Conservation (phyloP, 2,113 vertebrate genomes). For the Plotosus lineatus region DNA sequence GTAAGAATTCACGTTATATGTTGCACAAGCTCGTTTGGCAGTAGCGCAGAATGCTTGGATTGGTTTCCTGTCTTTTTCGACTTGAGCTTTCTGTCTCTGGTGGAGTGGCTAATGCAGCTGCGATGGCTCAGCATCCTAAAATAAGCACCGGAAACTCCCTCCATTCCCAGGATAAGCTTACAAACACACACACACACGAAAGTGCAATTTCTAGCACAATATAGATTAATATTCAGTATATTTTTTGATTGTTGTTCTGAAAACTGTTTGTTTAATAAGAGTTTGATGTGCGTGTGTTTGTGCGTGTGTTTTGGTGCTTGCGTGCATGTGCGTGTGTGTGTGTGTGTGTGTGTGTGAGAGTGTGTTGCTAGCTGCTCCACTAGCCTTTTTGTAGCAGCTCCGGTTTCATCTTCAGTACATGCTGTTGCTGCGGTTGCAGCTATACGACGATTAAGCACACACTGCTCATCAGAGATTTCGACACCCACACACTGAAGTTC, state of each 20-base stretch:
- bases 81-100: neutral
- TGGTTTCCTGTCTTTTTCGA: neutral
- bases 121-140: conserved; percentile 67
- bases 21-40: no score
- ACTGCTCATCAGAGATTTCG: neutral
- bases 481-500: neutral
- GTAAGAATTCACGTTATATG: no score
- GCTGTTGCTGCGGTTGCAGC: conserved; percentile 18
- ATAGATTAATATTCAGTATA: neutral
- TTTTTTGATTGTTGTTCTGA: neutral
- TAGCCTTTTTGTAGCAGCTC: conserved; percentile 31
- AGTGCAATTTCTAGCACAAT: neutral
- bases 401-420: conserved; percentile 23
- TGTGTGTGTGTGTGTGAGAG: neutral
- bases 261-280: neutral
- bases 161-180: conserved; percentile 32
- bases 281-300: neutral
- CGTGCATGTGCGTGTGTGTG: neutral
- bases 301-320: neutral
- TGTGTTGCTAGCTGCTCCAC: neutral
- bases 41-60: no score
- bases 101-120: conserved; percentile 33
- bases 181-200: conserved; percentile 3
- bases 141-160: conserved; percentile 68
- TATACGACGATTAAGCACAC: neutral